phyloP scores from a whole-genome alignment of 2,888 invertebrate genomes.

The Ormyrus rosae region DNA sequence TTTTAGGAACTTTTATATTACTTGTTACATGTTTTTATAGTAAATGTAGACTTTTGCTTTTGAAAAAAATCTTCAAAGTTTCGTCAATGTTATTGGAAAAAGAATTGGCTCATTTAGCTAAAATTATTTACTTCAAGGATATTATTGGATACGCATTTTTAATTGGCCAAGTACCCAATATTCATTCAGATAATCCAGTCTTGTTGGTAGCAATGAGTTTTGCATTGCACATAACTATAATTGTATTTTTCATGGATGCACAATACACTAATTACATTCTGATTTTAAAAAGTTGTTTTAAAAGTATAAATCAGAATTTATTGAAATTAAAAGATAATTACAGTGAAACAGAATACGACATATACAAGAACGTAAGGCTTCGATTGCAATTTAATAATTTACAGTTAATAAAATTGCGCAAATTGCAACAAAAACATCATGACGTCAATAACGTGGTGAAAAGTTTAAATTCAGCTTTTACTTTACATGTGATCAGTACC shows the following conservation, averaged over 20 bases:
- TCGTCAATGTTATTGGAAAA: conserved; percentile 59
- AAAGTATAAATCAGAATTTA: conserved; percentile 62
- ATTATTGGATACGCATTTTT: conserved; percentile 62
- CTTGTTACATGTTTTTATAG: conserved; percentile 54
- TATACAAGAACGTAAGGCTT: not conserved
- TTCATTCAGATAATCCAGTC: conserved; percentile 18
- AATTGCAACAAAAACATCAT: conserved; percentile 65
- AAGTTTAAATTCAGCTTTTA: conserved; percentile 63
- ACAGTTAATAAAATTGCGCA: conserved; percentile 62
- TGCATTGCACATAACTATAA: conserved; percentile 59
- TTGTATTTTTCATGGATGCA: conserved; percentile 63
- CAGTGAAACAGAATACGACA: not conserved
- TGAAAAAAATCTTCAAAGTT: conserved; percentile 59
- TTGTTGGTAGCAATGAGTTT: not conserved
- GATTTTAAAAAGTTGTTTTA: conserved; percentile 62
- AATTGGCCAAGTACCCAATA: conserved; percentile 57
- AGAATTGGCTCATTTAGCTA: conserved; percentile 58
- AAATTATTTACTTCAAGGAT: conserved; percentile 62
- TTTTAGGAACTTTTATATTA: conserved; percentile 57
- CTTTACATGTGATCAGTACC: conserved; percentile 61
- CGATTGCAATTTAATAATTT: conserved; percentile 56
- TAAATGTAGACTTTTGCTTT: conserved; percentile 57
- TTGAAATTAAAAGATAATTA: conserved; percentile 54
- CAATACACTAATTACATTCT: conserved; percentile 64
- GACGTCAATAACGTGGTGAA: conserved; percentile 62